These are phyloP conservation scores for Hippolais icterina DNA, from an alignment of 2,113 vertebrate species.

Conservation along the genomic window DNA sequence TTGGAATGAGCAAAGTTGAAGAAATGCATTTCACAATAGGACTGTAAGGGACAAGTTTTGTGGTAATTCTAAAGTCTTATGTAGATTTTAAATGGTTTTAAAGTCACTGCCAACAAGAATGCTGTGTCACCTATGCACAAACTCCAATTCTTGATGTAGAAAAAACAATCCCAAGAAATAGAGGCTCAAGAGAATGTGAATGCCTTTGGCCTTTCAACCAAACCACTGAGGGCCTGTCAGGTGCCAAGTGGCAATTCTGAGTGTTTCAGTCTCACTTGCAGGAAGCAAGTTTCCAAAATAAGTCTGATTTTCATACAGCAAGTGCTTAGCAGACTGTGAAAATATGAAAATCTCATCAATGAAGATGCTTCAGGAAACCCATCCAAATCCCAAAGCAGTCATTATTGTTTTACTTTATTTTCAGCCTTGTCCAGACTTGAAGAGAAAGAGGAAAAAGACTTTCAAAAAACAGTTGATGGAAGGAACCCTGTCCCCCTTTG, in stretches of 20 bases:
- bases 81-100: background rate
- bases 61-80: background rate
- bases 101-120: background rate
- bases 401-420: background rate
- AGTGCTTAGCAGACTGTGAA: background rate
- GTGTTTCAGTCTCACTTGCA: background rate
- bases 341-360: background rate
- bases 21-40: background rate
- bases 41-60: background rate
- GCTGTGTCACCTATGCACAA: background rate
- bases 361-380: background rate
- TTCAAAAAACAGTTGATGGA: accelerated
- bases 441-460: background rate
- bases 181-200: background rate
- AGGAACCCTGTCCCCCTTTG: background rate
- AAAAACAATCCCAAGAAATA: background rate
- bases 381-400: background rate
- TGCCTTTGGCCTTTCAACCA: background rate
- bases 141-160: background rate
- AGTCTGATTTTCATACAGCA: background rate
- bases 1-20: background rate
- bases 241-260: background rate
- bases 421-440: background rate
- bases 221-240: background rate
- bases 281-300: background rate